Conservation (phyloP, 1,140 invertebrate species). For the Penaeus vannamei region DNA sequence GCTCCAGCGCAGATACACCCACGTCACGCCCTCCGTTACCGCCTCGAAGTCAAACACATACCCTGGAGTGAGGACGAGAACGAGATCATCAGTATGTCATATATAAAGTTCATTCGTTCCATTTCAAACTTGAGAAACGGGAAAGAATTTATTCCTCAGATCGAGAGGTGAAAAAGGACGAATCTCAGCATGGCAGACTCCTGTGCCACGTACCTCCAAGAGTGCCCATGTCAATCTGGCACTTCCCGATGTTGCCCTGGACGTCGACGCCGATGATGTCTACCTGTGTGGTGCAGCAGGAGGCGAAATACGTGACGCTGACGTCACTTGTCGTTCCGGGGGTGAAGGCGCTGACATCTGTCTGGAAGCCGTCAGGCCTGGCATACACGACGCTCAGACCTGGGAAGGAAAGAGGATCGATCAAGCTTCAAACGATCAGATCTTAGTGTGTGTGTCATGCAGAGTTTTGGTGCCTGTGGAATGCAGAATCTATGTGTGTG, state of each 20-base stretch:
- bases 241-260: slow-evolving; percentile 25
- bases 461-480: no score
- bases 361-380: not conserved
- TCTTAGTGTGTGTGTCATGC: no score
- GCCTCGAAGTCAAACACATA: slow-evolving; percentile 9
- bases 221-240: slow-evolving; percentile 25
- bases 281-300: slow-evolving; percentile 32
- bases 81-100: no score
- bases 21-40: not conserved
- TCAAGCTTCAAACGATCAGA: no score
- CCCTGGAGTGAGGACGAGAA: not conserved
- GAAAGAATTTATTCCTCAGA: no score
- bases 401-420: not conserved
- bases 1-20: slow-evolving; percentile 12
- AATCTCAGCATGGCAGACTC: no score
- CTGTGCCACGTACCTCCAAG: not conserved
- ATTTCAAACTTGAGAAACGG: no score
- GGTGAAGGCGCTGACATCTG: not conserved
- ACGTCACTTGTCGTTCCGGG: not conserved
- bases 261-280: slow-evolving; percentile 34
- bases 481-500: no score
- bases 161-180: no score
- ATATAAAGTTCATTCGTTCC: no score
- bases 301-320: not conserved
- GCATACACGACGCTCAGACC: not conserved